Base-by-base conservation (phyloP, 2,888 invertebrate species). In the Augochlorella aurata region DNA sequence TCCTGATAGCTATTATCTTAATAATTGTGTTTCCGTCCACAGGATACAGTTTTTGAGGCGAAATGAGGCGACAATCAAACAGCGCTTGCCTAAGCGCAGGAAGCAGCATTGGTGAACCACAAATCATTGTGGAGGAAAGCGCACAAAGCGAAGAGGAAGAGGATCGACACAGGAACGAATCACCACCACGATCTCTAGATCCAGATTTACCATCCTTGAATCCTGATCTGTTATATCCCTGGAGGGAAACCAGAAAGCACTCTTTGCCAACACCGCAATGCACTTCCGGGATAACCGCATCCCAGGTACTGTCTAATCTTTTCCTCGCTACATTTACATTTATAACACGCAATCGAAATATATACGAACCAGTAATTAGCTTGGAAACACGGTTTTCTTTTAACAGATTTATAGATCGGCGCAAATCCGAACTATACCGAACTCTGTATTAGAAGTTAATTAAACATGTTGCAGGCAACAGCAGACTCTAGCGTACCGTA, bases 221-320 rank as follows among this genome's bases (percentile, higher is more conserved):
- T 93, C 97, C 97, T 0, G 97, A 97, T 94, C 95, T 97, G 71
- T 94, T 97, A 76, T 97, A 97, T 0, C 97, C 97, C 7, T 97
- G 97, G 96, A 95, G 97, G 38, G 96, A 97, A 89, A 95, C 96
- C 1, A 95, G 97, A 89, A 97, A 97, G 91, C 97, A 97, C 90
- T 97, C 97, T 44, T 94, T 97, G 89, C 97, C 97, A 2, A 97
- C 97, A 0, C 97, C 97, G 2, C 96, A 97, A 88, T 97, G 97
- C 90, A 97, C 97, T 45, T 96, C 97, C 77, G 97, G 97, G 71
- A 97, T 97, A 79, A 97, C 97, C 65, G 97, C 97, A 61, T 97
- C 97, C 88, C 97, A 97, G 95, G 94, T 94, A 88, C 21, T 2
- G 16, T 50, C 18, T 45, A n/a, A 29, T 24, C 49, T 47, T 79